Base-by-base conservation (phyloP, 2,113 vertebrate species). In the Narcine bancroftii region DNA sequence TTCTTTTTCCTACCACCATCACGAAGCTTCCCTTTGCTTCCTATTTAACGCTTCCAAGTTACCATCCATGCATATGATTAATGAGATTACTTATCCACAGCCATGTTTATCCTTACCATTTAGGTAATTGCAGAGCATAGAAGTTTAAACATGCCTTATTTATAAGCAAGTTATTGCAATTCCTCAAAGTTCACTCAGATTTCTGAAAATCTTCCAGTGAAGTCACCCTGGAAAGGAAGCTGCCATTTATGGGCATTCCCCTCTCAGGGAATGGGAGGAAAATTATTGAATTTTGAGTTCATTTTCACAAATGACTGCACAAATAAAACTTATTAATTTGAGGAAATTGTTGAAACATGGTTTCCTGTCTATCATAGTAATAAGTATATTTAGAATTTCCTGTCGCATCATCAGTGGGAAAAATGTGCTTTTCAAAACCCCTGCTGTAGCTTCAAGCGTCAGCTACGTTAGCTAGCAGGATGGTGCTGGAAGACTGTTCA, bases 381-480 rank as follows among this genome's bases (percentile, higher is more conserved):
- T 69, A 91, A 36, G 69, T 91, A 65, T 39, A 29, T 71, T 66
- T 91, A 65, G 89, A 69, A 91, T 91, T 91, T 69, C 89, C 87
- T 91, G 63, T 42, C 2, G 0, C 39, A 45, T 66, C 89, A 42
- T 26, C 45, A 47, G 11, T 21, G 13, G 36, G 65, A 91, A 24
- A 69, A 91, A 45, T 65, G 60, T 26, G 63, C 39, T 42, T 65
- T 39, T 89, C 85, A 89, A 63, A 65, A 71, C 47, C 63, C 85
- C 17, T 45, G 63, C 45, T 91, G 89, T 60, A 91, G 26, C 21
- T 91, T 91, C 39, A 69, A 33, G 45, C 39, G 1, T 65, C 63
- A 91, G 89, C 24, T 45, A 45, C 3, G 39, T 91, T 91, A 91
- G 26, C 71, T 36, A 33, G 39, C 65, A 4, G 89, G 39, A 91